Evolutionary conservation across 1,140 invertebrate species (phyloP).

Genomic region (Drosophila santomea): DNA sequence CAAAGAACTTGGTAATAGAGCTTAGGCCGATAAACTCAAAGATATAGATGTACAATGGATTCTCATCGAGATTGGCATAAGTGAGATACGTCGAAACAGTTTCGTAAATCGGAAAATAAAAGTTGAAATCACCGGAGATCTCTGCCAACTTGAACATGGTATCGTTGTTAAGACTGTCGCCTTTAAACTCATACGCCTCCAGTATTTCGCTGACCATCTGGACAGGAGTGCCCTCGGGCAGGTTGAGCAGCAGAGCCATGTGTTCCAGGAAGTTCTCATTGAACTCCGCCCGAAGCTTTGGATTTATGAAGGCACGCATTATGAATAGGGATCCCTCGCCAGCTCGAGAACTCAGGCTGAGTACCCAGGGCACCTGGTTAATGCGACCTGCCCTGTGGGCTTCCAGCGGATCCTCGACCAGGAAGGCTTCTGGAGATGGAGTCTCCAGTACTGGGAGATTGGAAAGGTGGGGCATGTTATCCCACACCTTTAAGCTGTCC

Average conservation of each 20-base stretch:
- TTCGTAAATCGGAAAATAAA: slow-evolving; percentile 49
- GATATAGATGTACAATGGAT: slow-evolving; percentile 50
- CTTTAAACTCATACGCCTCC: slow-evolving; percentile 13
- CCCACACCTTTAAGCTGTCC: slow-evolving; percentile 73
- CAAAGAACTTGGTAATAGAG: not conserved
- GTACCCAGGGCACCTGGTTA: slow-evolving; percentile 84
- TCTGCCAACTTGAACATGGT: slow-evolving; percentile 30
- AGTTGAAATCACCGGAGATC: slow-evolving; percentile 59
- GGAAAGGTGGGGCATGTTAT: slow-evolving; percentile 62
- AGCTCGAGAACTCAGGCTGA: slow-evolving; percentile 71
- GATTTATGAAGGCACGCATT: slow-evolving; percentile 13
- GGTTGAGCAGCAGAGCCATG: slow-evolving; percentile 8
- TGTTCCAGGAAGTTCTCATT: slow-evolving; percentile 51
- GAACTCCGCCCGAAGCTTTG: slow-evolving; percentile 19
- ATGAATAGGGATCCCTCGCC: slow-evolving; percentile 58
- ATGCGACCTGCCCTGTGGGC: slow-evolving; percentile 68
- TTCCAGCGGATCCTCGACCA: slow-evolving; percentile 71
- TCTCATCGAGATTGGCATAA: slow-evolving; percentile 40
- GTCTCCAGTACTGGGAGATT: slow-evolving; percentile 81
- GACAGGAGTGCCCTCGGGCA: slow-evolving; percentile 20
- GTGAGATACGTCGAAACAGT: slow-evolving; percentile 46
- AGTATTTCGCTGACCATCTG: slow-evolving; percentile 29
- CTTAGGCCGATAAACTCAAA: slow-evolving; percentile 38
- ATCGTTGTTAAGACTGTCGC: slow-evolving; percentile 36
- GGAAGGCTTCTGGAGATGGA: slow-evolving; percentile 68